Percentiles rank a stretch among this genome's conserved stretches.
Evolutionary conservation across 2,797 vertebrate species (phyloP).

Genomic region (Urophycis tenuis): DNA sequence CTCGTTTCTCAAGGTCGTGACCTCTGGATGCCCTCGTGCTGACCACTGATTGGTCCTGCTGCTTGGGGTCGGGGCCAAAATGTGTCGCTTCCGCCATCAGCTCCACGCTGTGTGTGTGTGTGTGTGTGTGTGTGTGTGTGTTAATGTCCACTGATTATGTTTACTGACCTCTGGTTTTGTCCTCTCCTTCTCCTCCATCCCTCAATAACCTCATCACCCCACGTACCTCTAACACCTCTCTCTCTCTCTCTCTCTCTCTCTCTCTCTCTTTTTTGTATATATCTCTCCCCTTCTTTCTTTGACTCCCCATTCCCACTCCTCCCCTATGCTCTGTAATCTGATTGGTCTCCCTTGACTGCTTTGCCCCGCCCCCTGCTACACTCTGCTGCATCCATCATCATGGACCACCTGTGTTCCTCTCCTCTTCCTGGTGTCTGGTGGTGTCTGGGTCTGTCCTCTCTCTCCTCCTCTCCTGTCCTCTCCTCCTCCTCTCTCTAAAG

Average conservation of each 20-base stretch:
- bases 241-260: constrained; percentile 26
- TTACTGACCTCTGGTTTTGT: constrained; percentile 69
- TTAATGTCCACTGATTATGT: constrained; percentile 64
- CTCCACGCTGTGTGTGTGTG: constrained; percentile 8
- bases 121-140: constrained; percentile 11
- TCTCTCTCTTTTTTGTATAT: constrained; percentile 20
- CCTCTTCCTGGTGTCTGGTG: constrained; percentile 85
- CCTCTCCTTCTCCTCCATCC: constrained; percentile 70
- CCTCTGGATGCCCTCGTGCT: neutral
- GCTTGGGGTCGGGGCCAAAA: too few relatives aligned
- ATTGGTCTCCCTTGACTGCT: constrained; percentile 62
- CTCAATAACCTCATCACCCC: neutral
- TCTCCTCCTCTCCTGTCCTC: constrained; percentile 83
- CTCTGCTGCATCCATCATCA: constrained; percentile 74
- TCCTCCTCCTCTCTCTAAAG: constrained; percentile 96
- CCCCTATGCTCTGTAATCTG: constrained; percentile 28
- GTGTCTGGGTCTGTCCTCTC: constrained; percentile 90
- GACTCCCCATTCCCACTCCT: constrained; percentile 11
- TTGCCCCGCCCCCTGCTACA: constrained; percentile 33
- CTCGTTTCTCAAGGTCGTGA: too few relatives aligned
- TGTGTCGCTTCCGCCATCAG: too few relatives aligned
- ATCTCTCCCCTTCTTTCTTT: constrained; percentile 32
- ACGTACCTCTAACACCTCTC: constrained; percentile 48
- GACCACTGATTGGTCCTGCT: neutral
- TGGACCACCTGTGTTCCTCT: constrained; percentile 86